Conservation (phyloP, 2,113 vertebrate species). For the Crotalus viridis region DNA sequence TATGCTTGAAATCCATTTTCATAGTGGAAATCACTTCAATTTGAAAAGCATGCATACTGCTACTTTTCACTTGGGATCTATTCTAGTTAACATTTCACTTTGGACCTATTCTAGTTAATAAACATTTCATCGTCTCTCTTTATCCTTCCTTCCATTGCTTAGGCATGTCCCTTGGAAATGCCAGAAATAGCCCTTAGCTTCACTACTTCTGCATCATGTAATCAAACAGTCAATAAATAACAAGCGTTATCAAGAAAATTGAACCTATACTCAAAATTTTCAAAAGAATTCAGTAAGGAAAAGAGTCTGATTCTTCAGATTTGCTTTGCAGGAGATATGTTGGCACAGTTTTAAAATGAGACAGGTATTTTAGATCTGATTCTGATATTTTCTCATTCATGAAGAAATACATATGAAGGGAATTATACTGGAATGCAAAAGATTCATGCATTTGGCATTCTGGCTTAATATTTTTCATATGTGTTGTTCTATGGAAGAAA, state of each 20-base stretch:
- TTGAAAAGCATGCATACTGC: background rate
- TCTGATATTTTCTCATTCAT: background rate
- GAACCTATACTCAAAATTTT: constrained; percentile 52
- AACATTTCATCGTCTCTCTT: constrained; percentile 10
- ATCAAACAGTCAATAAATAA: constrained; percentile 59
- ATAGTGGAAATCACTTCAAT: background rate
- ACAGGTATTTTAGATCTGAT: constrained; percentile 12
- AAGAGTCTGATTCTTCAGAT: background rate
- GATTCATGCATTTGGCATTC: background rate
- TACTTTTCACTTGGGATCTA: background rate
- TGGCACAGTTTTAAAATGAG: background rate
- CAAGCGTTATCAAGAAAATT: constrained; percentile 58
- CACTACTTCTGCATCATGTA: constrained; percentile 44
- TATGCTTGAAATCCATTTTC: background rate
- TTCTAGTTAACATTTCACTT: constrained; percentile 8
- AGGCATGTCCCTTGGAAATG: constrained; percentile 57
- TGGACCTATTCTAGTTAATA: constrained; percentile 42
- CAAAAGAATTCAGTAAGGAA: constrained; percentile 44
- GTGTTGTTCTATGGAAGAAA: background rate
- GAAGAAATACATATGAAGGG: constrained; percentile 21
- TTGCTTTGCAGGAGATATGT: constrained; percentile 11
- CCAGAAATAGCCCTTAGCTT: constrained; percentile 55
- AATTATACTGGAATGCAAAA: constrained; percentile 26
- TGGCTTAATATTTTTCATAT: constrained; percentile 22
- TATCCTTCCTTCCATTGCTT: background rate